These are phyloP conservation scores for Lophius americanus DNA, from an alignment of 2,797 vertebrate genomes.

Conservation along the genomic window DNA sequence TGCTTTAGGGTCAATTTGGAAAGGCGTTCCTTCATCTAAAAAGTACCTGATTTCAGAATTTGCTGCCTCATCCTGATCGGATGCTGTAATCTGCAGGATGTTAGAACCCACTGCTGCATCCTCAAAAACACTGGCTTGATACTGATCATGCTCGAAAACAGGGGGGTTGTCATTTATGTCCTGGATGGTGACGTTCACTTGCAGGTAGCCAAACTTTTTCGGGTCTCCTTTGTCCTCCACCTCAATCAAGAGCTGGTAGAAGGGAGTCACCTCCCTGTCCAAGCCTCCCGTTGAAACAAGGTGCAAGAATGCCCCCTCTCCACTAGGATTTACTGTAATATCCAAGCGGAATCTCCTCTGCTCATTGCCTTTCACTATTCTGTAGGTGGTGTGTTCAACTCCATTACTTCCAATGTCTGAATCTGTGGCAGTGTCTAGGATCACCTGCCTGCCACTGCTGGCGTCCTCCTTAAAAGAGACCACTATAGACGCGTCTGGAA, in stretches of 20 bases:
- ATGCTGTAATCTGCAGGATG: conserved; percentile 89
- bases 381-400: conserved; percentile 94
- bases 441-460: conserved; percentile 94
- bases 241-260: conserved; percentile 92
- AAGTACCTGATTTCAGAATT: conserved; percentile 93
- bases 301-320: conserved; percentile 97
- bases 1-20: conserved; percentile 92
- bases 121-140: conserved; percentile 90
- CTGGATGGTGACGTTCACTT: conserved; percentile 96
- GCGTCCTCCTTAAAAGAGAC: conserved; percentile 98
- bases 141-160: conserved; percentile 88
- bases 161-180: conserved; percentile 98
- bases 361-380: conserved; percentile 92
- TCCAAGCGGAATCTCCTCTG: conserved; percentile 93
- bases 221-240: conserved; percentile 97
- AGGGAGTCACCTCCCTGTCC: conserved; percentile 90
- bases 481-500: conserved; percentile 92
- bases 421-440: conserved; percentile 96
- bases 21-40: conserved; percentile 90
- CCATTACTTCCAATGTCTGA: conserved; percentile 94
- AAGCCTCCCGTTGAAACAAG: conserved; percentile 92
- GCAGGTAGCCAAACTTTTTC: conserved; percentile 90
- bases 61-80: conserved; percentile 92
- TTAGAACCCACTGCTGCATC: conserved; percentile 91
- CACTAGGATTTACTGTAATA: conserved; percentile 97